phyloP scores from a whole-genome alignment of 2,888 invertebrate species.

The Euplexia lucipara region DNA sequence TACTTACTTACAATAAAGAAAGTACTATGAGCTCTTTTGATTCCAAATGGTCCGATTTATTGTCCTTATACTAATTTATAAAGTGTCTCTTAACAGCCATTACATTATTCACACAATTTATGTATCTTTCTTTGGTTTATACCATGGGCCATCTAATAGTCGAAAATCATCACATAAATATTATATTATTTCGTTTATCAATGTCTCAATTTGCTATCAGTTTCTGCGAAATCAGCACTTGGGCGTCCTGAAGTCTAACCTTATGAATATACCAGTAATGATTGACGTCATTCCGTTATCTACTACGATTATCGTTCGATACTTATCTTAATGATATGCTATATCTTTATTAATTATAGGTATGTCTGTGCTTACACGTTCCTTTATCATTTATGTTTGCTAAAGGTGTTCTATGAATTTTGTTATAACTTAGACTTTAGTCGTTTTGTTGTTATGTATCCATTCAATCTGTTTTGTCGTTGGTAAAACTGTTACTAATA shows the following conservation, averaged over 20 bases:
- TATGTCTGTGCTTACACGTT: constrained; percentile 12
- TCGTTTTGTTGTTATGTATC: background rate
- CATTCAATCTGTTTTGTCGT: background rate
- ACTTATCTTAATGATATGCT: constrained; percentile 43
- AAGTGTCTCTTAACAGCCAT: background rate
- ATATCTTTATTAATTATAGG: constrained; percentile 33
- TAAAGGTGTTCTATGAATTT: background rate
- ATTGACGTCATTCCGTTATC: constrained; percentile 66
- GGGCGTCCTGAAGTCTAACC: constrained; percentile 62
- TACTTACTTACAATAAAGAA: too few relatives aligned
- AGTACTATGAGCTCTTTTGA: background rate
- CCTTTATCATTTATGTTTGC: constrained; percentile 22
- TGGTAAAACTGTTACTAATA: background rate
- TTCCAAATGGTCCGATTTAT: background rate
- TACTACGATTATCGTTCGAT: constrained; percentile 44
- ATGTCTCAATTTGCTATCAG: constrained; percentile 34
- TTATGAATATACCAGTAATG: constrained; percentile 40
- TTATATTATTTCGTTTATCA: constrained; percentile 27
- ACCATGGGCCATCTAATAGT: background rate
- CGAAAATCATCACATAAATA: background rate
- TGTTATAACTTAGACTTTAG: background rate
- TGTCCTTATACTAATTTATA: background rate
- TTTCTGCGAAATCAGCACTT: constrained; percentile 25
- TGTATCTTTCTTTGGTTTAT: background rate
- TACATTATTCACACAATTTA: background rate